Evolutionary conservation across 2,888 invertebrate species (phyloP), one percentile per base, ranked within the genome.

Genomic region (Lochmaea capreae): DNA sequence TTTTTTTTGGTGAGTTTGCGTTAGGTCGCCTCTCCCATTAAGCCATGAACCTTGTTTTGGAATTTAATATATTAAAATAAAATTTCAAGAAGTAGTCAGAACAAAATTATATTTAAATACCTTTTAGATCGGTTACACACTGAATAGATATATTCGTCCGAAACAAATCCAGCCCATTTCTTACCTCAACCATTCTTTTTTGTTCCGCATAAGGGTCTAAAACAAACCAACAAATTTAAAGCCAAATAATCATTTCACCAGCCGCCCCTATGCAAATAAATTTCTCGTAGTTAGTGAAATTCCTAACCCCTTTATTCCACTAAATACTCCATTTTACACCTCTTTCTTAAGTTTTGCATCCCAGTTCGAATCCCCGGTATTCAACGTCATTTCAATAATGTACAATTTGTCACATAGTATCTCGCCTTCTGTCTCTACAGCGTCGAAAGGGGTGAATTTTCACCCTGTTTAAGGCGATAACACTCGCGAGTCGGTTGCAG

Each of bases 331-430:
- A 81, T 86, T 86, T 85, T 82, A 82, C 86, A 83, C 84, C 84
- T 84, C 84, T 83, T 81, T 81, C 79, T 79, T 76, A 77, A 78
- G 76, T 72, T 77, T 78, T 78, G 43, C 77, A 76, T 76, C 77
- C 79, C 77, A 75, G 75, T 79, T 79, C 76, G 76, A 76, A 79
- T 77, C 73, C 75, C 73, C 74, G 72, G 76, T 77, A 79, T 79
- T 79, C 79, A 81, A 81, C 81, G 82, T 83, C 84, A 83, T 85
- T 84, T 84, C 85, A 85, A 85, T 86, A 85, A 86, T 84, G 84
- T 82, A 84, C 84, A 85, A 86, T 86, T 86, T 86, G 86, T 86
- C 85, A 86, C 85, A 86, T 84, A 85, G 85, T 85, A 85, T 85
- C 83, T 79, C 79, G 78, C 74, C 82, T 76, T 73, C 76, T 74